Conservation (phyloP, 1,140 invertebrate genomes). For the Chironomus tepperi region DNA sequence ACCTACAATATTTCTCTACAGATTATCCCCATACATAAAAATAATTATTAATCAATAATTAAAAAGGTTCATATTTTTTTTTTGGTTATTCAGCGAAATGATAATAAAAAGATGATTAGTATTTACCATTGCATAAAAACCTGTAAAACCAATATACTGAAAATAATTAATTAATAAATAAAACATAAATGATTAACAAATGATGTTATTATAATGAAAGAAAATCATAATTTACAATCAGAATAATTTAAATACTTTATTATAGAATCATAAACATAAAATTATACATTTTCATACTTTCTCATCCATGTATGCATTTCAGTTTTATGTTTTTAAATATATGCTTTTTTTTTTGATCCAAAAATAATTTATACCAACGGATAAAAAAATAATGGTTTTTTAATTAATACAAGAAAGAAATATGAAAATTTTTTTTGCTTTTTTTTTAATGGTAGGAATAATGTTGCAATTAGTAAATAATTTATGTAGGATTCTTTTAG, state of each 20-base stretch:
- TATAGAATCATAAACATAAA: constrained; percentile 20
- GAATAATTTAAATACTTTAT: constrained; percentile 20
- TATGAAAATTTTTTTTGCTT: not conserved
- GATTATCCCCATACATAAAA: too few species aligned
- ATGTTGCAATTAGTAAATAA: not conserved
- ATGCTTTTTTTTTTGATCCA: not conserved
- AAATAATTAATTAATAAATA: constrained; percentile 15
- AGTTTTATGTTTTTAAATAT: not conserved
- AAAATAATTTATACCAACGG: not conserved
- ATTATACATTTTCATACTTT: constrained; percentile 18
- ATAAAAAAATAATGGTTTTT: constrained; percentile 2
- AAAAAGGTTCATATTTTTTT: too few species aligned
- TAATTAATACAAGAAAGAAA: not conserved
- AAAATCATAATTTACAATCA: constrained; percentile 21
- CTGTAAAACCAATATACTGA: constrained; percentile 13
- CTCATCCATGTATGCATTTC: not conserved
- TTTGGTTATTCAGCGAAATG: not conserved
- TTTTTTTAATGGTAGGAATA: not conserved
- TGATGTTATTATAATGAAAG: constrained; percentile 15
- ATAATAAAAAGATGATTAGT: constrained; percentile 3
- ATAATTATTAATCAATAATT: too few species aligned
- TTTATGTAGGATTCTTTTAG: not conserved
- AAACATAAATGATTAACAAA: not conserved
- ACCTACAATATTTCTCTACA: too few species aligned
- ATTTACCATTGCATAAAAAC: not conserved